A percentile compares a stretch with the other conserved stretches of the same genome.
These are phyloP conservation scores for Protodeltote pygarga DNA, from an alignment of 2,888 invertebrate species.

Conservation along the genomic window DNA sequence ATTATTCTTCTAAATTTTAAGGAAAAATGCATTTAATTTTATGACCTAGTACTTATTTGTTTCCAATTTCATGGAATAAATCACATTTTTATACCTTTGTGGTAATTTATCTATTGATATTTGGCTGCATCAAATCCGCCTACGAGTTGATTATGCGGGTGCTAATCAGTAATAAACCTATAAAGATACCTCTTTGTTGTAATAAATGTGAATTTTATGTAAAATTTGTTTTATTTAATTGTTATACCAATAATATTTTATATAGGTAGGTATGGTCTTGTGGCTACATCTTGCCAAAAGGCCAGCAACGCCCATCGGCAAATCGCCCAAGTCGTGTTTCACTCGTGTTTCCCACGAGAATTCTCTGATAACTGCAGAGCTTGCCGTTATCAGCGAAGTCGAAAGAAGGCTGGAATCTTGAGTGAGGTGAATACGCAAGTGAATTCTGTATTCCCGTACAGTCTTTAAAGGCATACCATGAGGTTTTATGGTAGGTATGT, in stretches of 20 bases:
- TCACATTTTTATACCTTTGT: not conserved
- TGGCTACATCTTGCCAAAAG: too few relatives aligned
- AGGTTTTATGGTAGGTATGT: too few relatives aligned
- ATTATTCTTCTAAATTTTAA: conserved; percentile 9
- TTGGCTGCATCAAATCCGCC: conserved; percentile 41
- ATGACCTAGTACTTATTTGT: conserved; percentile 21
- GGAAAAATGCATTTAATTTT: conserved; percentile 37
- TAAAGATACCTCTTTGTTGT: conserved; percentile 26
- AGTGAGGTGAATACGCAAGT: too few relatives aligned
- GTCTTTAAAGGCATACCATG: too few relatives aligned
- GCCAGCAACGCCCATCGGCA: too few relatives aligned
- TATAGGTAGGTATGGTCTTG: too few relatives aligned
- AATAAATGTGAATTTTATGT: conserved; percentile 42
- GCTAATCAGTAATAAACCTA: conserved; percentile 31
- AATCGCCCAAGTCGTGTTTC: too few relatives aligned
- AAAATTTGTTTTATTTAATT: conserved; percentile 7
- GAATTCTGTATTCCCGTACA: too few relatives aligned
- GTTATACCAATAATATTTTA: not conserved
- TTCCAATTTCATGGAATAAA: conserved; percentile 1
- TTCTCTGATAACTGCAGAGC: too few relatives aligned
- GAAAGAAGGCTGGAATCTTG: too few relatives aligned
- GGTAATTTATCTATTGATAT: conserved; percentile 3
- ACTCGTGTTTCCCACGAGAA: too few relatives aligned
- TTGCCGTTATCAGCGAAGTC: too few relatives aligned
- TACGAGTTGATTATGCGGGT: conserved; percentile 38